Evolutionary conservation across 2,113 vertebrate species (phyloP), one percentile per base, ranked within the genome.

Genomic region (Hyperopisus bebe): DNA sequence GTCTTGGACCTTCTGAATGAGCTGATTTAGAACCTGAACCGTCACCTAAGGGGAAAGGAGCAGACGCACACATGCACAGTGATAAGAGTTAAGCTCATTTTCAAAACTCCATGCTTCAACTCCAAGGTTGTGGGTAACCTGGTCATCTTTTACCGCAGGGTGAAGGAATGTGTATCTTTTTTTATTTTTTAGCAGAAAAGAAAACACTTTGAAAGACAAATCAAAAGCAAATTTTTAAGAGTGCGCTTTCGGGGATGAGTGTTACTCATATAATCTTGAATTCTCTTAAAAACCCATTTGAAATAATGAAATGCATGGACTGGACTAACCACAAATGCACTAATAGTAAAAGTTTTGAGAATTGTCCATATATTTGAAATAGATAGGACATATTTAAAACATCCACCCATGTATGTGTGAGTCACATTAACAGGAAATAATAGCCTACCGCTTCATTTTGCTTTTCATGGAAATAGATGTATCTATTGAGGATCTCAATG

Each of bases 401-500:
- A 39, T 77, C 70, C 35, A 39, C 6, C 31, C 74, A 80, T 42
- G 35, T n/a, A 47, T 1, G 0, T n/a, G 9, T n/a, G 27, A 53
- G 27, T 4, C 15, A 53, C 50, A 35, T 35, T 51, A 31, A 87
- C 48, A 55, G 85, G 10, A 53, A 53, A 35, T 35, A 87, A 53
- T 17, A 11, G 93, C 95, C 93, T 95, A 99, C 98, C 94, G 97
- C 97, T 53, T 99, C 98, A 24, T 99, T 99, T 94, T 99, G 98
- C 77, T 99, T 96, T 93, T 99, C 98, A 42, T 99, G 99, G 95
- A 99, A 99, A 94, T 98, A 99, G 94, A 99, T 97, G 11, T 99
- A 99, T 97, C 98, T 96, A 94, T 99, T 99, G 91, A 99, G 97
- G 94, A 99, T 99, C 95, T 99, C 98, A 92, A 98, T 99, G 96